Conservation (phyloP, 1,140 invertebrate genomes). For the Trichoplusia ni region DNA sequence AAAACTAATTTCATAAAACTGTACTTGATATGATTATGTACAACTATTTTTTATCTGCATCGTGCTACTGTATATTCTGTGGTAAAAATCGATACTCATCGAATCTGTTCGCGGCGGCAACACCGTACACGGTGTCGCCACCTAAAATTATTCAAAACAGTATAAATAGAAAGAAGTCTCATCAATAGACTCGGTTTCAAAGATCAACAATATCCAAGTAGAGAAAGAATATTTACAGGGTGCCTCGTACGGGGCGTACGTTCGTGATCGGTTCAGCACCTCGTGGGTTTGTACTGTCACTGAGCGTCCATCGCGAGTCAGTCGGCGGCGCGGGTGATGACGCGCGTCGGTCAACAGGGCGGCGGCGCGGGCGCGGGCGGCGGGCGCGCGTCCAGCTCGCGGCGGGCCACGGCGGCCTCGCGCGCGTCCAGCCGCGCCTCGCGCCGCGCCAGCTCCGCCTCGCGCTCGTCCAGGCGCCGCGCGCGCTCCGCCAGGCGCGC, state of each 20-base stretch:
- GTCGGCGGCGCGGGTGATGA: constrained; percentile 42
- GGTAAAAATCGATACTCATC: constrained; percentile 38
- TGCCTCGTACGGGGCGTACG: constrained; percentile 15
- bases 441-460: constrained; percentile 59
- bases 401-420: constrained; percentile 56
- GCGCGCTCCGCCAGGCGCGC: constrained; percentile 64
- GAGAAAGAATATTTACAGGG: constrained; percentile 33
- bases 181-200: constrained; percentile 26
- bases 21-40: constrained; percentile 77
- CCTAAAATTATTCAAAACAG: constrained; percentile 34
- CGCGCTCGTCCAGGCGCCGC: constrained; percentile 58
- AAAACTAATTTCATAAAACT: constrained; percentile 68
- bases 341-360: constrained; percentile 72
- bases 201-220: constrained; percentile 38
- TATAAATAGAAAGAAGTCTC: constrained; percentile 38
- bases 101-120: constrained; percentile 9
- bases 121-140: constrained; percentile 13
- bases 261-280: constrained; percentile 35
- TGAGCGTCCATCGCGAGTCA: constrained; percentile 62
- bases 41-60: constrained; percentile 46
- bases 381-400: constrained; percentile 44
- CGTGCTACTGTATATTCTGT: constrained; percentile 39
- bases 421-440: constrained; percentile 60
- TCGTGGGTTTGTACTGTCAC: constrained; percentile 66
- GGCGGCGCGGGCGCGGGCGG: constrained; percentile 21